Conservation (phyloP, 2,888 invertebrate genomes). For the Drosophila borborema region DNA sequence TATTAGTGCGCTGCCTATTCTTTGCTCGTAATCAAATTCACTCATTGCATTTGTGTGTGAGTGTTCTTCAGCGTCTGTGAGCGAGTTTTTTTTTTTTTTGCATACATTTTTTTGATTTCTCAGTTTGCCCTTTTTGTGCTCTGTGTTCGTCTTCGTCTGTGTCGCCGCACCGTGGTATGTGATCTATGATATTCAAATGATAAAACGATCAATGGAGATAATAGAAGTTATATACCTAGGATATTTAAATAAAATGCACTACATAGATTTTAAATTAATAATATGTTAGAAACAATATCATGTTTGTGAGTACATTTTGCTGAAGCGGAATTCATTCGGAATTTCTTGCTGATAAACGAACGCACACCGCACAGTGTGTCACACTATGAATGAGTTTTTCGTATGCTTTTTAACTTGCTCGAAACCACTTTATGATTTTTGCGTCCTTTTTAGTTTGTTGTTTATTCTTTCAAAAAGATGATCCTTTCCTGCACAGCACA, state of each 20-base stretch:
- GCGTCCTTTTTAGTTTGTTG: constrained; percentile 67
- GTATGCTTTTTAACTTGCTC: constrained; percentile 72
- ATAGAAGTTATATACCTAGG: not conserved
- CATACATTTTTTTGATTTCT: constrained; percentile 67
- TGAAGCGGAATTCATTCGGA: not conserved
- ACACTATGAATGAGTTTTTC: constrained; percentile 68
- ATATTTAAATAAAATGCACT: not conserved
- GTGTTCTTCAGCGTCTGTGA: constrained; percentile 15
- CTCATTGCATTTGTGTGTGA: constrained; percentile 29
- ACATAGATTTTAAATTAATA: not conserved
- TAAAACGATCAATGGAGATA: not conserved
- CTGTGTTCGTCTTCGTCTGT: constrained; percentile 41
- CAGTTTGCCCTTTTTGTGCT: constrained; percentile 65
- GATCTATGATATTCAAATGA: constrained; percentile 12
- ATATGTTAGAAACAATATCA: not conserved
- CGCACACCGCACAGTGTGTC: constrained; percentile 53
- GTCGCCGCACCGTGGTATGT: constrained; percentile 61
- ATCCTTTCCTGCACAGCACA: constrained; percentile 77
- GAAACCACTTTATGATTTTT: constrained; percentile 78
- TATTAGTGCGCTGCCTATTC: constrained; percentile 69
- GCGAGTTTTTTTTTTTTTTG: constrained; percentile 51
- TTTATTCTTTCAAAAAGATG: constrained; percentile 69
- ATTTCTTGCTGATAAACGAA: not conserved
- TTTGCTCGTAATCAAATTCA: constrained; percentile 69
- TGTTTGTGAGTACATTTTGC: not conserved